A percentile compares a stretch with the other conserved stretches of the same genome.
Evolutionary conservation across 2,113 vertebrate species (phyloP).

Genomic region (Leucopternis melanops): DNA sequence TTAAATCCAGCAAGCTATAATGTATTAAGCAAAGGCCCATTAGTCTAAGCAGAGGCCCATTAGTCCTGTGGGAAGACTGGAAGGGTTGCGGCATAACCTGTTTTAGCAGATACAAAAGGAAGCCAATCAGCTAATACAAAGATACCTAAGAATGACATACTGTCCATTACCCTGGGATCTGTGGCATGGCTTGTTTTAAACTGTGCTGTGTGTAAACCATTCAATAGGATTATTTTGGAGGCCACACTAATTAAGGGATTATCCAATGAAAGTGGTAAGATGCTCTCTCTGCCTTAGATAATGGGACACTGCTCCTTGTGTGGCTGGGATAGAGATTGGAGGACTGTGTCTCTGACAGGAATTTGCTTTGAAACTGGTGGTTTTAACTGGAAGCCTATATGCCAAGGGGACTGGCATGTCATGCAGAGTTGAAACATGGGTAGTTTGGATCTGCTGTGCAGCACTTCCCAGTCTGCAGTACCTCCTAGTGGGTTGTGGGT

Average conservation of each 20-base stretch:
- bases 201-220: not conserved
- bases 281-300: not conserved
- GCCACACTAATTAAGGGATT: not conserved
- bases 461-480: not conserved
- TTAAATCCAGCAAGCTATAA: not conserved
- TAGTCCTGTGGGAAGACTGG: not conserved
- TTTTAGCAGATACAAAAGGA: not conserved
- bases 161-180: not conserved
- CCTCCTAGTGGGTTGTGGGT: not conserved
- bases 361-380: not conserved
- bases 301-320: not conserved
- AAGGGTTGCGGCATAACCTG: not conserved
- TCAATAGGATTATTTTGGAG: conserved; percentile 17
- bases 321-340: not conserved
- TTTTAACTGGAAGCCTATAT: not conserved
- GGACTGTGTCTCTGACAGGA: not conserved
- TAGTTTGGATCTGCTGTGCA: not conserved
- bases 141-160: not conserved
- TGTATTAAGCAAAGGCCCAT: not conserved
- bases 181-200: not conserved
- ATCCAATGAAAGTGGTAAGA: not conserved
- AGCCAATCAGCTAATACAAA: not conserved
- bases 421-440: not conserved
- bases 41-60: not conserved
- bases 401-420: not conserved